A percentile compares a stretch with the other conserved stretches of the same genome.
These are phyloP conservation scores for Lasioglossum vierecki DNA, from an alignment of 2,888 invertebrate genomes.

Conservation along the genomic window DNA sequence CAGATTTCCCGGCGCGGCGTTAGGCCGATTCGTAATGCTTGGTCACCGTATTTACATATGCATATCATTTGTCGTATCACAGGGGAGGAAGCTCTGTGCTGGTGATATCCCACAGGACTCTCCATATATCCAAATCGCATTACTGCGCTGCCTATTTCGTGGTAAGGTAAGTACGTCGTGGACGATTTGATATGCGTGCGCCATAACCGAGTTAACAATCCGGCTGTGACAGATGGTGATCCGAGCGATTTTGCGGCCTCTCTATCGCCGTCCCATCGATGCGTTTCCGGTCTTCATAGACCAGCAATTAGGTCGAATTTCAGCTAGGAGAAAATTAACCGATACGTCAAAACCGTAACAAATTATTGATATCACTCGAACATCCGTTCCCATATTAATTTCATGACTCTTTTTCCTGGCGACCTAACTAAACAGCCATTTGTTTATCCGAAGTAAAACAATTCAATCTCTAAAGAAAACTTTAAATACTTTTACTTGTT, in stretches of 20 bases:
- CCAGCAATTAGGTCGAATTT: conserved; percentile 15
- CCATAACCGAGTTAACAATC: conserved; percentile 82
- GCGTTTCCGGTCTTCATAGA: conserved; percentile 28
- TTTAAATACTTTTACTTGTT: not conserved
- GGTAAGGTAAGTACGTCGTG: conserved; percentile 74
- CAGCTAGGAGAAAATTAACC: not conserved
- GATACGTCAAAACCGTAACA: not conserved
- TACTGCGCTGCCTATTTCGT: conserved; percentile 78
- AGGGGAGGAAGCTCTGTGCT: conserved; percentile 73
- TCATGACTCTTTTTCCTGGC: not conserved
- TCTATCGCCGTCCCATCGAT: conserved; percentile 10
- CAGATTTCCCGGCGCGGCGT: conserved; percentile 54
- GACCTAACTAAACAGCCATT: not conserved
- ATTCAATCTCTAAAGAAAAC: not conserved
- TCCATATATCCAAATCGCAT: conserved; percentile 82
- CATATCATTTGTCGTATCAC: conserved; percentile 81
- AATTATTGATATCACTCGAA: not conserved
- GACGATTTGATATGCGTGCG: conserved; percentile 82
- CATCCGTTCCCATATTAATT: not conserved
- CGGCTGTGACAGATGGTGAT: conserved; percentile 82
- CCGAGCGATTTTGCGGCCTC: conserved; percentile 42
- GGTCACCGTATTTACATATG: conserved; percentile 83
- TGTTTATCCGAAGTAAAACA: not conserved
- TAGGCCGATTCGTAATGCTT: conserved; percentile 74
- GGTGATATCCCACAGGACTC: conserved; percentile 81